These are phyloP conservation scores for Maniola jurtina DNA, from an alignment of 1,140 invertebrate species.

Conservation along the genomic window DNA sequence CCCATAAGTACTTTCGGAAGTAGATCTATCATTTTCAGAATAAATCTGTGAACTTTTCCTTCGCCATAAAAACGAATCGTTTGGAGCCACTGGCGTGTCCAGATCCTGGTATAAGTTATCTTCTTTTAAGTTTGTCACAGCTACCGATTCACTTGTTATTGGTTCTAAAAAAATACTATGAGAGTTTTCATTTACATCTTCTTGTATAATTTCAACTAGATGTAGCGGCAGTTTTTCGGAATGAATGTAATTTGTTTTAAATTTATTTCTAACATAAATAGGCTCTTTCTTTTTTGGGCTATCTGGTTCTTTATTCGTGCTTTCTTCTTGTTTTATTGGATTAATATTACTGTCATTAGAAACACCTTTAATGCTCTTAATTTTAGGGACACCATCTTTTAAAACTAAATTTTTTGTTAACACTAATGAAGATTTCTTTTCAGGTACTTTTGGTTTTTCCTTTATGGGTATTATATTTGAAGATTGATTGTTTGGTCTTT, in stretches of 20 bases:
- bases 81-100: slow-evolving; percentile 64
- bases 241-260: slow-evolving; percentile 71
- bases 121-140: slow-evolving; percentile 27
- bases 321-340: slow-evolving; percentile 34
- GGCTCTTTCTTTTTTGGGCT: slow-evolving; percentile 58
- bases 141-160: slow-evolving; percentile 14
- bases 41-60: slow-evolving; percentile 68
- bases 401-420: slow-evolving; percentile 74
- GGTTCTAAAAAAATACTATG: slow-evolving; percentile 16
- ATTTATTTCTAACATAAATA: slow-evolving; percentile 69
- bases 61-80: slow-evolving; percentile 76
- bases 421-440: slow-evolving; percentile 72
- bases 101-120: slow-evolving; percentile 56
- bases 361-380: slow-evolving; percentile 64
- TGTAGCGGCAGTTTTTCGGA: slow-evolving; percentile 64
- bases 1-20: slow-evolving; percentile 58
- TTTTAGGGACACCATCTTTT: slow-evolving; percentile 74
- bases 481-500: slow-evolving; percentile 42
- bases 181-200: slow-evolving; percentile 53
- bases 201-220: slow-evolving; percentile 72
- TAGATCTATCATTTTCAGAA: slow-evolving; percentile 59
- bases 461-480: slow-evolving; percentile 47
- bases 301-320: slow-evolving; percentile 35
- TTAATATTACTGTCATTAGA: slow-evolving; percentile 22
- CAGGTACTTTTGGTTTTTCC: slow-evolving; percentile 77